A percentile compares a stretch with the other conserved stretches of the same genome.
phyloP scores from a whole-genome alignment of 2,113 vertebrate genomes.

The Tachysurus fulvidraco region DNA sequence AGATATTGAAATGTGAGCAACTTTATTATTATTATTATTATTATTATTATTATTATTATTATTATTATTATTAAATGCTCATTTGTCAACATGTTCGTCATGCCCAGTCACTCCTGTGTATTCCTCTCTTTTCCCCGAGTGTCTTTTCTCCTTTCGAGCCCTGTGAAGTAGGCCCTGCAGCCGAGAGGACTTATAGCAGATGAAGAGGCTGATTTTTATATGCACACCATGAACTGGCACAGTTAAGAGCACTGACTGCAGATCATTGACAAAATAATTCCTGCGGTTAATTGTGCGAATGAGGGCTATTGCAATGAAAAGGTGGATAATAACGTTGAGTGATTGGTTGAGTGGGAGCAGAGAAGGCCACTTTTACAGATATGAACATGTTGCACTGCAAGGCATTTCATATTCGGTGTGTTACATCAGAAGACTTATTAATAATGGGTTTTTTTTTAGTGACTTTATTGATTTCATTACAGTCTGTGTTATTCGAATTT shows the following conservation, averaged over 20 bases:
- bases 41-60: conserved; percentile 5
- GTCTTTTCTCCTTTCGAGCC: background rate
- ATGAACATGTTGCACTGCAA: background rate
- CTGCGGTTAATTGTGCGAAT: conserved; percentile 5
- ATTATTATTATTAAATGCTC: background rate
- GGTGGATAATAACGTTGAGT: conserved; percentile 1
- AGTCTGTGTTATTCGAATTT: background rate
- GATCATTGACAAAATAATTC: conserved; percentile 31
- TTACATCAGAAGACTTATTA: background rate
- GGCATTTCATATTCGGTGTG: background rate
- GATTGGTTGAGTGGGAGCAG: background rate
- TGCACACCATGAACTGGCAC: conserved; percentile 11
- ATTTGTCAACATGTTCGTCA: background rate
- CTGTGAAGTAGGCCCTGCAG: background rate
- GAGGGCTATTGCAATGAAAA: conserved; percentile 8
- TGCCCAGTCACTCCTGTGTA: background rate
- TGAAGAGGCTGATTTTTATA: background rate
- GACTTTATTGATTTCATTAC: background rate
- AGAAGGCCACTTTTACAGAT: conserved; percentile 3
- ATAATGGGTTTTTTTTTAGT: background rate
- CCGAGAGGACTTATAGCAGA: background rate
- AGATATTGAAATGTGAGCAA: background rate
- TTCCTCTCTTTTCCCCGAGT: background rate
- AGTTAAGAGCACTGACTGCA: background rate
- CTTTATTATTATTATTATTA: conserved; percentile 16